Evolutionary conservation across 2,888 invertebrate species (phyloP).

Genomic region (Dasysyrphus tricinctus): DNA sequence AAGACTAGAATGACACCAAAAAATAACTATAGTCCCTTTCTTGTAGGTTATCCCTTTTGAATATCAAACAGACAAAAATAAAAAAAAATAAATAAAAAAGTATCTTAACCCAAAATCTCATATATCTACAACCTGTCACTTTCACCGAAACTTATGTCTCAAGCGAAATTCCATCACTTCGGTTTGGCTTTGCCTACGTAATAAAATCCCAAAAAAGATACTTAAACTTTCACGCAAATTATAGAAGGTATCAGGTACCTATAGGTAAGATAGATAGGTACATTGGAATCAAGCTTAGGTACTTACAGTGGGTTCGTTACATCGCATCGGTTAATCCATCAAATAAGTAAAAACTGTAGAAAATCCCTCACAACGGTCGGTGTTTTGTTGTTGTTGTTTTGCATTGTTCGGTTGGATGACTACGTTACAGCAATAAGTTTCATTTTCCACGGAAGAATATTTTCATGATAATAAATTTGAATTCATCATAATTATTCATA

Average conservation of each 20-base stretch:
- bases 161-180: conserved; percentile 33
- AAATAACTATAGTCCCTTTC: not conserved
- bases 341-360: conserved; percentile 40
- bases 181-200: not conserved
- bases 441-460: conserved; percentile 35
- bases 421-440: conserved; percentile 29
- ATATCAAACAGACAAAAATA: not conserved
- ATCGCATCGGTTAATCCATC: conserved; percentile 51
- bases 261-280: not conserved
- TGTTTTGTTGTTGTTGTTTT: not conserved
- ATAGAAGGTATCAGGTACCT: not conserved
- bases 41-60: not conserved
- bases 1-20: not conserved
- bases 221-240: conserved; percentile 47
- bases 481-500: conserved; percentile 4
- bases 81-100: conserved; percentile 9
- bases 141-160: conserved; percentile 10
- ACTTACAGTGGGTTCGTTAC: conserved; percentile 36
- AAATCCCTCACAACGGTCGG: conserved; percentile 44
- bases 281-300: not conserved
- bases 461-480: conserved; percentile 27
- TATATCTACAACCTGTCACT: not conserved
- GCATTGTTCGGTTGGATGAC: not conserved
- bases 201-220: conserved; percentile 32
- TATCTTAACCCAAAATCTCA: not conserved